phyloP scores from a whole-genome alignment of 1,140 invertebrate genomes.

The Cecropterus lyciades region DNA sequence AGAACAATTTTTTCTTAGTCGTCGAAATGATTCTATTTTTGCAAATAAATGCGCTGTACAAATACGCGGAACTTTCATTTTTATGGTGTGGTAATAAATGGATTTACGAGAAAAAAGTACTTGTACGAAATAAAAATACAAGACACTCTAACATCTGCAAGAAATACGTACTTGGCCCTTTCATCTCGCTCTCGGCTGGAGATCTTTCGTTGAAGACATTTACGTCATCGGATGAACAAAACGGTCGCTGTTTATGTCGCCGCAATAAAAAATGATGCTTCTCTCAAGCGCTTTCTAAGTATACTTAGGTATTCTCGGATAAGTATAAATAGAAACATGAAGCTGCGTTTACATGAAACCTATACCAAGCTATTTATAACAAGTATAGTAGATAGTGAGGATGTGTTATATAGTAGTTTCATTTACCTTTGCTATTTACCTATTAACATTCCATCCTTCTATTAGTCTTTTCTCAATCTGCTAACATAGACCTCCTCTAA shows the following conservation, averaged over 20 bases:
- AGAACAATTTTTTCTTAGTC: no score
- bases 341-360: background rate
- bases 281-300: constrained; percentile 15
- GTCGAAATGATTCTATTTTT: no score
- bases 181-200: constrained; percentile 11
- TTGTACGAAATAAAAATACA: background rate
- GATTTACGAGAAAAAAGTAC: no score
- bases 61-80: no score
- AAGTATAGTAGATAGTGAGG: no score
- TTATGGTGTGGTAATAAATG: no score
- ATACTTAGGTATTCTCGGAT: constrained; percentile 6
- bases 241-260: constrained; percentile 25
- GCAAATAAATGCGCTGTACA: no score
- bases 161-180: constrained; percentile 19
- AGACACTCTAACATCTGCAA: constrained; percentile 8
- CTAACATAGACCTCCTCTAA: no score
- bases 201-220: constrained; percentile 19
- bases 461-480: no score
- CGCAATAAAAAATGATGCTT: constrained; percentile 28
- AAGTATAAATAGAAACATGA: background rate
- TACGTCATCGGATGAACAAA: constrained; percentile 26
- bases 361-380: background rate
- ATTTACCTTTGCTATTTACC: no score
- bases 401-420: no score
- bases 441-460: no score